Evolutionary conservation across 2,888 invertebrate species (phyloP).

Genomic region (Mesorhabditis belari): DNA sequence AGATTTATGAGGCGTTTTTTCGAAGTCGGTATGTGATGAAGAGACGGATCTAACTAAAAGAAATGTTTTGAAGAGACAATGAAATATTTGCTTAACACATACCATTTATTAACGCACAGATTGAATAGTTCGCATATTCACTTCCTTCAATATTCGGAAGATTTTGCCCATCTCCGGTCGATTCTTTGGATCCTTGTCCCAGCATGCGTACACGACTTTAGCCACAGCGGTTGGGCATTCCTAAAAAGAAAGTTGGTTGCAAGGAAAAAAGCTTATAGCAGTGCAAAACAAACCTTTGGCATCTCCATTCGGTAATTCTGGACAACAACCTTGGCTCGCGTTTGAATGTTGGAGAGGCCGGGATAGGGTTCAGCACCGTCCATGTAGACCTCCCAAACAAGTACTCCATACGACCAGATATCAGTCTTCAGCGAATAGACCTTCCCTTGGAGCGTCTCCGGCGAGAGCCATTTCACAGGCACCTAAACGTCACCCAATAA

Average conservation of each 20-base stretch:
- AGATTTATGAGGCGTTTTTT: too few relatives aligned
- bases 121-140: neutral
- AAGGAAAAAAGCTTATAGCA: constrained; percentile 1
- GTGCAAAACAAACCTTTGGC: constrained; percentile 22
- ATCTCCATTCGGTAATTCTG: constrained; percentile 44
- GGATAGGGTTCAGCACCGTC: constrained; percentile 46
- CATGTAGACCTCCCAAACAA: constrained; percentile 45
- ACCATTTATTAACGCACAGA: too few relatives aligned
- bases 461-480: constrained; percentile 49
- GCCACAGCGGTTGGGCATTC: constrained; percentile 15
- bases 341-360: constrained; percentile 38
- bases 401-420: constrained; percentile 33
- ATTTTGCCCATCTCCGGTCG: constrained; percentile 24
- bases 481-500: constrained; percentile 16
- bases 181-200: constrained; percentile 24
- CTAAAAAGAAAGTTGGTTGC: constrained; percentile 9
- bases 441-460: constrained; percentile 41
- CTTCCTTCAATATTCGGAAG: neutral
- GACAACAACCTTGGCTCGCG: constrained; percentile 43
- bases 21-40: too few relatives aligned
- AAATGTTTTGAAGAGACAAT: constrained; percentile 5
- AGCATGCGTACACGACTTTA: constrained; percentile 16
- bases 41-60: too few relatives aligned
- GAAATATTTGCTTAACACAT: too few relatives aligned
- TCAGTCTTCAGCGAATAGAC: constrained; percentile 43